These are phyloP conservation scores for Ophthalmolycus amberensis DNA, from an alignment of 2,113 vertebrate species.

Conservation along the genomic window DNA sequence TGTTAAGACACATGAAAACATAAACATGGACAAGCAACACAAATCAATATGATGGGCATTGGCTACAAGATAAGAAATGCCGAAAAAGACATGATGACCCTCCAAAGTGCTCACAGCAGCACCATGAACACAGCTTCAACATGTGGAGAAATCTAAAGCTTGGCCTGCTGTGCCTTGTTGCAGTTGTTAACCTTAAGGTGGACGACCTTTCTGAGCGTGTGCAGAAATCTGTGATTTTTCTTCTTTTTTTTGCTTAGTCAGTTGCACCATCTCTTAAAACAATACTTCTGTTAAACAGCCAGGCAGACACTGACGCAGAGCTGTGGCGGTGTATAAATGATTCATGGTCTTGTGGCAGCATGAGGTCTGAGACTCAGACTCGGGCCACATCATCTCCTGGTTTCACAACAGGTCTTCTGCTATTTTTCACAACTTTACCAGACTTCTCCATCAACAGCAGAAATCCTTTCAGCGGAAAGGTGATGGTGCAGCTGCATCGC, in stretches of 20 bases:
- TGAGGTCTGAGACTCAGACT: conserved; percentile 35
- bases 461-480: conserved; percentile 30
- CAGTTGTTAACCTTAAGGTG: neutral
- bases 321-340: conserved; percentile 36
- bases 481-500: conserved; percentile 13
- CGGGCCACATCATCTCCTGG: conserved; percentile 36
- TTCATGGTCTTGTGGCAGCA: conserved; percentile 48
- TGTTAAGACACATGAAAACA: neutral
- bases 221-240: conserved; percentile 1
- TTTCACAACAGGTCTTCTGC: conserved; percentile 18
- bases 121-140: neutral
- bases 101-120: neutral
- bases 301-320: conserved; percentile 41
- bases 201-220: neutral
- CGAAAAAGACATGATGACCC: neutral
- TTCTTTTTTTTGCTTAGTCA: neutral
- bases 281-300: conserved; percentile 3
- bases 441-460: conserved; percentile 36
- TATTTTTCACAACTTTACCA: conserved; percentile 34
- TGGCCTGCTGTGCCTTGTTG: neutral
- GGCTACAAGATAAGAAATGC: neutral
- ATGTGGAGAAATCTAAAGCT: neutral
- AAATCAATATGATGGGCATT: neutral
- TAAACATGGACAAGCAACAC: neutral
- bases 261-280: conserved; percentile 4